Evolutionary conservation across 2,797 vertebrate genomes (phyloP).

Genomic region (Catharus ustulatus): DNA sequence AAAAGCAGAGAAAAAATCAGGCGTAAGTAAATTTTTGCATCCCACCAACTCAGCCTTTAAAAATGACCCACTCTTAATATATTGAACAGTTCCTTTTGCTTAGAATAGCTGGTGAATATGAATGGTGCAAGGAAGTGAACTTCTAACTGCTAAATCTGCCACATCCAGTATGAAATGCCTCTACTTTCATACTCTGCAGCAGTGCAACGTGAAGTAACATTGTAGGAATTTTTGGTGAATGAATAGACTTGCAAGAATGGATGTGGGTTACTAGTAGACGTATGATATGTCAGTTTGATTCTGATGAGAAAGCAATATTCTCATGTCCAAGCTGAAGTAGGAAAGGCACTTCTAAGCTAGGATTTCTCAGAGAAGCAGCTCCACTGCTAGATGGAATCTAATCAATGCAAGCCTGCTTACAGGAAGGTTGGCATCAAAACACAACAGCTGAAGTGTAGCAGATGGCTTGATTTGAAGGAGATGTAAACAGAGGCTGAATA

Average conservation of each 20-base stretch:
- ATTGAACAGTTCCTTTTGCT: not conserved
- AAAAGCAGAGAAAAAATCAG: not conserved
- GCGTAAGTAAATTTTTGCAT: not conserved
- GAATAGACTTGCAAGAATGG: conserved; percentile 6
- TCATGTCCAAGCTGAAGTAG: not conserved
- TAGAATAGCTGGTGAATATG: not conserved
- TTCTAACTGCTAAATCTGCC: conserved; percentile 8
- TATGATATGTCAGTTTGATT: not conserved
- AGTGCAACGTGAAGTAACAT: not conserved
- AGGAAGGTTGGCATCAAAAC: conserved; percentile 68
- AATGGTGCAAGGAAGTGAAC: not conserved
- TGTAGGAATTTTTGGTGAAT: not conserved
- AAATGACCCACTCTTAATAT: not conserved
- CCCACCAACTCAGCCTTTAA: not conserved
- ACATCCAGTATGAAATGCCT: not conserved
- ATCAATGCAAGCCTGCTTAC: conserved; percentile 60
- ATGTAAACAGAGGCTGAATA: conserved; percentile 73
- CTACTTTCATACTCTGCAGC: not conserved
- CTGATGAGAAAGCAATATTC: conserved; percentile 8
- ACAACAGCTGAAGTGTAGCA: conserved; percentile 74
- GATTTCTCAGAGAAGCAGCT: conserved; percentile 44
- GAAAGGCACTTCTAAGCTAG: not conserved
- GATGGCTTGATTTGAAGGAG: conserved; percentile 69
- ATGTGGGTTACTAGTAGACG: not conserved
- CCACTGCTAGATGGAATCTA: conserved; percentile 46